Evolutionary conservation across 1,140 invertebrate genomes (phyloP), one percentile per base, ranked within the genome.

Genomic region (Wasmannia auropunctata): DNA sequence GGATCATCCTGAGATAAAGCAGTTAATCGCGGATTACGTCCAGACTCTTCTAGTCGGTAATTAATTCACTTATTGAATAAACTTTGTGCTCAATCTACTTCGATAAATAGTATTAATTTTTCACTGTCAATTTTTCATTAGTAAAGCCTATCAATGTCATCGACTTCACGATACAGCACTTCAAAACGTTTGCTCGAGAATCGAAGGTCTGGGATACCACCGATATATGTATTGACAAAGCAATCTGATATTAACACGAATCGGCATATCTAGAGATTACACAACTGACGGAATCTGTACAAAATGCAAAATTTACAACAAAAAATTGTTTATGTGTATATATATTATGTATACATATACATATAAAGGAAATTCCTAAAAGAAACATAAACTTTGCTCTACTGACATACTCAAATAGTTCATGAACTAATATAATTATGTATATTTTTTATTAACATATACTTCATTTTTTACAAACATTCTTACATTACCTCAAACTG

Each of bases 81-180:
- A 56, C 22, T 74, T 86, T 75, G 6, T 62, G 3, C 46, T 37
- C 14, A 83, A 83, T 83, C 31, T 72, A n/a, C 49, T 81, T 83
- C 58, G 6, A 85, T 58, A 90, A 69, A 67, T 74, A 4, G n/a
- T 54, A 69, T n/a, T 19, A 74, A 67, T 28, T 67, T 62, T 34
- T 6, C 43, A 84, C 70, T 49, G 1, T 81, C 31, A 58, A 69
- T 87, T 74, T 87, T 62, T 83, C 37, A 51, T 69, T 62, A 88
- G 93, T 96, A n/a, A 96, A 96, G 86, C 96, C 96, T 3, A 89
- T 94, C 22, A 95, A 97, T 54, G 95, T 96, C 19, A 83, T 96
- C 63, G 94, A 95, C 58, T 97, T 96, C 88, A 97, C 96, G 2
- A 94, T 95, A 49, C 95, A 96, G 77, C 96, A 96, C 91, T 97